Evolutionary conservation across 2,113 vertebrate species (phyloP), one percentile per base, ranked within the genome.

Genomic region (Mustelus asterias): DNA sequence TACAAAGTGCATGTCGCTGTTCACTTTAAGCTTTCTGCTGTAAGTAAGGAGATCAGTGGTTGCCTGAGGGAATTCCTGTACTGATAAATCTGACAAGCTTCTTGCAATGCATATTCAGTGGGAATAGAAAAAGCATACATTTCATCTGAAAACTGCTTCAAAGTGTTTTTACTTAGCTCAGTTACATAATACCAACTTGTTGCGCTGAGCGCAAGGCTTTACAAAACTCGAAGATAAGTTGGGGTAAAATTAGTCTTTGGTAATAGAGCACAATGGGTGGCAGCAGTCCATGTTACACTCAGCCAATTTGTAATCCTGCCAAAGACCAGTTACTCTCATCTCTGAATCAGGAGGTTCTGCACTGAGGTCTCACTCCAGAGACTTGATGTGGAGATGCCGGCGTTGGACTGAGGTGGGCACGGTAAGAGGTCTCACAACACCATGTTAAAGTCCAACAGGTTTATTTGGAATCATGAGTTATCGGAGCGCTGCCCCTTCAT

Each of bases 71-170:
- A 92, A 92, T 92, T 92, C 60, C 33, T 63, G 60, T 37, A 63
- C 58, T 65, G 88, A 90, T 60, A 90, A 83, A 90, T 60, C 88
- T 90, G 89, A 63, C 89, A 63, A 65, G 58, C 89, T 65, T 92
- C 58, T 92, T 92, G 58, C 89, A 92, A 92, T 65, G 89, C 5
- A n/a, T 92, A 92, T 92, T 92, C 60, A 65, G 58, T 65, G 58
- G 33, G 58, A n/a, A 63, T 65, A 65, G 89, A 65, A n/a, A 65
- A 92, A 92, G 60, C 13, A 8, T 37, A 18, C 60, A 65, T 60
- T 65, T 65, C 58, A 92, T 65, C 37, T 92, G 58, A 65, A 92
- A 63, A 37, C 58, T 92, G 89, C 60, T 65, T 92, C 58, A 63
- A 65, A 20, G 58, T 37, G 26, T 37, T 92, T 63, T 63, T 37